Conservation (phyloP, 1,140 invertebrate genomes). For the Drosophila kanapiae region DNA sequence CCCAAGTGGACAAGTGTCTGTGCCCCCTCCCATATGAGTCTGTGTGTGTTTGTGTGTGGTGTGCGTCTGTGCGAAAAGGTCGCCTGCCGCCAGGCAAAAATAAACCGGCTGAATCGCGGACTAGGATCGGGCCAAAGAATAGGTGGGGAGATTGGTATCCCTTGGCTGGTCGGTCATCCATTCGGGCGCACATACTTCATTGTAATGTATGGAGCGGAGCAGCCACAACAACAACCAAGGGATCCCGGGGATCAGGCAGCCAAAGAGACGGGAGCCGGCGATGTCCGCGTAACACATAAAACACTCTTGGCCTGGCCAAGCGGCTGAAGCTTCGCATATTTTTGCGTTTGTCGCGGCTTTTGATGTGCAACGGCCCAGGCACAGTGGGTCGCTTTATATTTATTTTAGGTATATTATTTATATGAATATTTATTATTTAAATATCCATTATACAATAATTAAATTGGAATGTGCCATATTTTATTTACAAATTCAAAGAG, state of each 20-base stretch:
- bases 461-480: neutral
- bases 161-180: conserved; percentile 64
- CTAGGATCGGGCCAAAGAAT: conserved; percentile 43
- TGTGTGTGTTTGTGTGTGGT: too few species aligned
- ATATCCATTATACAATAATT: neutral
- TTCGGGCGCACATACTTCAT: conserved; percentile 77
- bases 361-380: conserved; percentile 49
- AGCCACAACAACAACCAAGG: conserved; percentile 29
- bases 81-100: conserved; percentile 61
- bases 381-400: conserved; percentile 41
- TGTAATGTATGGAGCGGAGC: conserved; percentile 76
- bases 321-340: conserved; percentile 77
- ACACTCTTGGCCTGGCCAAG: conserved; percentile 56
- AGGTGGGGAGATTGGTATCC: conserved; percentile 20
- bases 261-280: conserved; percentile 19
- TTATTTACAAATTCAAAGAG: neutral
- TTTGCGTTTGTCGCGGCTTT: conserved; percentile 75
- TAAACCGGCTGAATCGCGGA: conserved; percentile 44
- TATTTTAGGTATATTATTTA: too few species aligned
- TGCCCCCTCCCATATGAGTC: neutral
- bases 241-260: conserved; percentile 19
- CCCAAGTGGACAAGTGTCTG: conserved; percentile 60
- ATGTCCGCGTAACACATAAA: conserved; percentile 78
- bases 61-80: conserved; percentile 73
- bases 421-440: neutral